phyloP scores from a whole-genome alignment of 1,140 invertebrate genomes.

The Ditylenchus dipsaci region DNA sequence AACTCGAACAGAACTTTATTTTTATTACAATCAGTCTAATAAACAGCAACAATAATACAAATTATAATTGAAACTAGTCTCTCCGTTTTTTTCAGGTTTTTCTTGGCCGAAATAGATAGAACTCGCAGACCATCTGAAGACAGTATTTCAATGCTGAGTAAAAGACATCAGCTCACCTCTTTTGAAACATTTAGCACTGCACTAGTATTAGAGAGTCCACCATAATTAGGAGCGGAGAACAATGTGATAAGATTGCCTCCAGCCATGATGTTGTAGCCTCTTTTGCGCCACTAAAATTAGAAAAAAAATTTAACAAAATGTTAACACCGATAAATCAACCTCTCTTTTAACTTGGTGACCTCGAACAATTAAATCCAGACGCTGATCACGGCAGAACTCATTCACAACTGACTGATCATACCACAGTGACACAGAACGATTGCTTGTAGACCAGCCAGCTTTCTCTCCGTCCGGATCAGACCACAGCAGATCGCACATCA shows the following conservation, averaged over 20 bases:
- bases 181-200: conserved; percentile 14
- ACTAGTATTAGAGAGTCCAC: conserved; percentile 18
- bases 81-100: conserved; percentile 7
- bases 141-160: not conserved
- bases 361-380: not conserved
- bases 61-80: too few species aligned
- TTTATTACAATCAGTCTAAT: too few species aligned
- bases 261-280: conserved; percentile 16
- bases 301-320: not conserved
- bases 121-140: conserved; percentile 11
- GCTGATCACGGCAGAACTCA: conserved; percentile 11
- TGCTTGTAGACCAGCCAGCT: conserved; percentile 20
- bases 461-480: conserved; percentile 41
- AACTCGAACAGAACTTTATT: too few species aligned
- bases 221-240: conserved; percentile 22
- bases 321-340: too few species aligned
- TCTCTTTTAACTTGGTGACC: not conserved
- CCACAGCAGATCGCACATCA: conserved; percentile 33
- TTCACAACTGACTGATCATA: conserved; percentile 25
- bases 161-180: conserved; percentile 6
- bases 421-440: conserved; percentile 17
- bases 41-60: too few species aligned
- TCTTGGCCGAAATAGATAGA: conserved; percentile 2
- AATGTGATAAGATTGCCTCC: conserved; percentile 19
- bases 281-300: conserved; percentile 21